Evolutionary conservation across 1,140 invertebrate species (phyloP).

Genomic region (Sweltsa coloradensis): DNA sequence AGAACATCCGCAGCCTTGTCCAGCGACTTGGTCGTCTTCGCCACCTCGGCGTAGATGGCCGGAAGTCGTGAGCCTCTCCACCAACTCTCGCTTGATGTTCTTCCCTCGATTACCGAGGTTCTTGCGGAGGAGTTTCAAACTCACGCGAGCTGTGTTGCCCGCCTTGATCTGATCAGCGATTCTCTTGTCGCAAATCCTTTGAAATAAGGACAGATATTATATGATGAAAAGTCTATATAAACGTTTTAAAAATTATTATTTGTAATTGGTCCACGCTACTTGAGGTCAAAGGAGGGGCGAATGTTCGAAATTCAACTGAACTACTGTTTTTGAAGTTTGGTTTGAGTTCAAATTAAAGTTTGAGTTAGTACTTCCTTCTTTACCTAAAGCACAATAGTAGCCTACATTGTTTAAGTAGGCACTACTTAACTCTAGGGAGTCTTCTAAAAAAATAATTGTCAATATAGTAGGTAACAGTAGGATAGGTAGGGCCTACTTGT

Average conservation of each 20-base stretch:
- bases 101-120: constrained; percentile 71
- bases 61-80: constrained; percentile 58
- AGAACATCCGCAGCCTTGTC: constrained; percentile 49
- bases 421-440: neutral
- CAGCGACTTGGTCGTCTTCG: constrained; percentile 44
- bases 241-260: constrained; percentile 2
- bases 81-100: constrained; percentile 66
- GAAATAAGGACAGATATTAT: constrained; percentile 13
- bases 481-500: too few relatives aligned
- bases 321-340: constrained; percentile 8
- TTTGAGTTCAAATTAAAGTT: neutral
- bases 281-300: too few relatives aligned
- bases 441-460: neutral
- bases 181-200: constrained; percentile 69
- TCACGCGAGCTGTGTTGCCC: constrained; percentile 55
- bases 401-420: neutral
- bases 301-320: constrained; percentile 6
- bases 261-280: constrained; percentile 8
- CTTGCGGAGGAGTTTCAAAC: constrained; percentile 65
- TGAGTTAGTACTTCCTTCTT: neutral
- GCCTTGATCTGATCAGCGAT: constrained; percentile 67
- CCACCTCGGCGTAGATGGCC: constrained; percentile 57
- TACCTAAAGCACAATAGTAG: neutral
- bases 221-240: constrained; percentile 5
- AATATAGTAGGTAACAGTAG: too few relatives aligned